phyloP scores from a whole-genome alignment of 2,797 vertebrate genomes.

The Pseudotriccus pelzelni region DNA sequence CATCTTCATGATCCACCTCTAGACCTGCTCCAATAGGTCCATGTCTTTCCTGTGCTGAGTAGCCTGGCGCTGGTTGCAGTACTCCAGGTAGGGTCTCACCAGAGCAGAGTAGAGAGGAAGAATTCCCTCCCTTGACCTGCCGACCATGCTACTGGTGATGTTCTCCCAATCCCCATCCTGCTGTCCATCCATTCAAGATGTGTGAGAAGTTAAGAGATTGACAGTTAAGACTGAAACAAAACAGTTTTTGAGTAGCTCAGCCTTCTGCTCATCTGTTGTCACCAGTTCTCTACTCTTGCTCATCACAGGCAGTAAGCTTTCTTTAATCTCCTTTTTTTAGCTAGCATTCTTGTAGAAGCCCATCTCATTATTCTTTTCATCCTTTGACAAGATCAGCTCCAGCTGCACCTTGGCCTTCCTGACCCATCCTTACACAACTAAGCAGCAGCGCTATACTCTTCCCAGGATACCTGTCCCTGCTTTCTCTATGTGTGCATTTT shows the following conservation, averaged over 20 bases:
- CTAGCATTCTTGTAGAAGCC: background rate
- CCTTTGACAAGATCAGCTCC: background rate
- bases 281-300: background rate
- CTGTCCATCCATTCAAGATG: background rate
- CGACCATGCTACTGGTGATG: background rate
- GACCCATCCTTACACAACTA: background rate
- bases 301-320: background rate
- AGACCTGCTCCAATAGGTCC: background rate
- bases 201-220: background rate
- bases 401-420: background rate
- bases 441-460: rapidly evolving
- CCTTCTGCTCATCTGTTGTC: background rate
- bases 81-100: background rate
- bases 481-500: background rate
- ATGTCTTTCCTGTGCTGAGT: background rate
- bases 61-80: background rate
- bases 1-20: background rate
- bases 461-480: background rate
- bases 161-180: background rate
- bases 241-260: background rate
- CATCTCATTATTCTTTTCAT: background rate
- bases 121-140: background rate
- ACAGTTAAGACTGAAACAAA: background rate
- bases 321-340: background rate
- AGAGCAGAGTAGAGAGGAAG: background rate